Conservation (phyloP, 1,140 invertebrate genomes). For the Drosophila truncata region DNA sequence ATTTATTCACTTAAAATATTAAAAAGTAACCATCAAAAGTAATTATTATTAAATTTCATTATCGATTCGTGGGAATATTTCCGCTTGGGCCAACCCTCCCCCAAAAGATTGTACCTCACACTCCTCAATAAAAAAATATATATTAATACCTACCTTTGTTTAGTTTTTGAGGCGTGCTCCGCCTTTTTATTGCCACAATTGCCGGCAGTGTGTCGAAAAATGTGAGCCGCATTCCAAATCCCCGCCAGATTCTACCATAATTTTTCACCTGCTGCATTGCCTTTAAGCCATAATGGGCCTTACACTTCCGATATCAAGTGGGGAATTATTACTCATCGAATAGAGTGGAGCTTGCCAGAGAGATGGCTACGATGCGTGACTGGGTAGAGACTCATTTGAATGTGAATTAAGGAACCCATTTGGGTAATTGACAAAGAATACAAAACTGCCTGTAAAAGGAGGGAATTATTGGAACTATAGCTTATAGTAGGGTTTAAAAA, state of each 20-base stretch:
- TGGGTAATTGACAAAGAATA: conserved; percentile 11
- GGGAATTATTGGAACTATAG: background rate
- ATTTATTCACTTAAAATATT: background rate
- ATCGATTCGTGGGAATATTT: conserved; percentile 79
- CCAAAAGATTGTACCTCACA: conserved; percentile 4
- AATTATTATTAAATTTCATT: conserved; percentile 79
- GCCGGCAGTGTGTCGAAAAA: conserved; percentile 21
- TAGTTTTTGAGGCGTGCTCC: conserved; percentile 51
- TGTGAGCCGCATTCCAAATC: conserved; percentile 50
- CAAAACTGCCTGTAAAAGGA: conserved; percentile 7
- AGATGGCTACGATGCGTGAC: conserved; percentile 13
- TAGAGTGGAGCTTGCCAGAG: background rate
- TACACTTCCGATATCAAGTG: conserved; percentile 42
- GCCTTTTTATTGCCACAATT: conserved; percentile 53
- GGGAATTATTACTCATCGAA: conserved; percentile 29
- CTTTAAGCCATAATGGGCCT: conserved; percentile 30
- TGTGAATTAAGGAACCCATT: conserved; percentile 11
- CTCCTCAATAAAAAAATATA: conserved; percentile 6
- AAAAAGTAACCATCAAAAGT: conserved; percentile 21
- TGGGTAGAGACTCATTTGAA: conserved; percentile 16
- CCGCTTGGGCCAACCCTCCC: conserved; percentile 9
- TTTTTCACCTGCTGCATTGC: conserved; percentile 32
- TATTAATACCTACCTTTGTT: conserved; percentile 38
- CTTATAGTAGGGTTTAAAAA: background rate
- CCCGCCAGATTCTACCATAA: conserved; percentile 18